Evolutionary conservation across 1,140 invertebrate genomes (phyloP), one percentile per base, ranked within the genome.

Genomic region (Leguminivora glycinivorella): DNA sequence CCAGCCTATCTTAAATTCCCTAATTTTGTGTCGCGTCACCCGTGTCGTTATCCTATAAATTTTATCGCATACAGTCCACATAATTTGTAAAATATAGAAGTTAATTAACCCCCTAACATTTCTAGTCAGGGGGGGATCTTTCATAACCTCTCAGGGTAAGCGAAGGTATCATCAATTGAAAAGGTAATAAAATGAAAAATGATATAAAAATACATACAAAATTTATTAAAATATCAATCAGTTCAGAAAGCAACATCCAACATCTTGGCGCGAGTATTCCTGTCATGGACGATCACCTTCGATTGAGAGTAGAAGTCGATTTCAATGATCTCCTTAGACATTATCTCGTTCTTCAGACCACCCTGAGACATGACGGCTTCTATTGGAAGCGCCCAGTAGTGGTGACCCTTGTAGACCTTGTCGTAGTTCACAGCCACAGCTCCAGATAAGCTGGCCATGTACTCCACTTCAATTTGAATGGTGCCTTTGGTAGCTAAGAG

Each of bases 331-430:
- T 85, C 78, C 0, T 60, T 73, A 0, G 76, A 80, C 3, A 43
- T 67, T 6, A 79, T 25, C 0, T 43, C 17, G 5, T 70, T 75
- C 3, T 58, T 71, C 12, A 84, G 7, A 3, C 69, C 71, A 2
- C 60, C 79, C 0, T 69, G 67, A 1, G 31, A 9, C 72, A 83
- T 75, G 2, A 87, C 69, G 0, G 58, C 60, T 7, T 75, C 67
- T 4, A 87, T 63, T 25, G 75, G 71, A 14, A 83, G 68, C 6
- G 69, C 70, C 82, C 82, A 83, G 77, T 83, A 84, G 43, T 79
- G 77, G 60, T 84, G 82, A 24, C 74, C 80, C 25, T 70, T 78
- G 73, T 73, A 78, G 1, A 22, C 17, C 0, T 74, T 70, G 1
- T 69, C 29, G 56, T 80, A 87, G 71, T 84, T 83, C 7, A 76